Evolutionary conservation across 2,888 invertebrate species (phyloP).

Genomic region (Tubulanus polymorphus): DNA sequence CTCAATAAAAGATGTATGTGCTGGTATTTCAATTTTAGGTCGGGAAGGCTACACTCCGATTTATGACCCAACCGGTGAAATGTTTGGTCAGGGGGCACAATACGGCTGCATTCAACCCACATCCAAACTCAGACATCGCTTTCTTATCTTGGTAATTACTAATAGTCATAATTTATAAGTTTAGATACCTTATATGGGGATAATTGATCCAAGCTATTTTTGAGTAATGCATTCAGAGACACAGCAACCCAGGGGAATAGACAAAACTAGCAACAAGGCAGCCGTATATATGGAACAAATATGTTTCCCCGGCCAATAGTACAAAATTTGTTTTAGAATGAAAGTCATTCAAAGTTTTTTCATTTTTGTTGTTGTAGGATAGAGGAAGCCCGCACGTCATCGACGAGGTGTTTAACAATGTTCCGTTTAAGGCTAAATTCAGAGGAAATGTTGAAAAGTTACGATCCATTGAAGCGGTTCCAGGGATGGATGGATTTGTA

Average conservation of each 20-base stretch:
- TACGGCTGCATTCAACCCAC: conserved; percentile 53
- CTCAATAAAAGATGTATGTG: neutral
- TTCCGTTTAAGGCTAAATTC: conserved; percentile 48
- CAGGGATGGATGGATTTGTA: conserved; percentile 53
- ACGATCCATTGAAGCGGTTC: conserved; percentile 28
- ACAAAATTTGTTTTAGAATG: neutral
- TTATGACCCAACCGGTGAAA: conserved; percentile 52
- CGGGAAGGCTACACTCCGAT: conserved; percentile 50
- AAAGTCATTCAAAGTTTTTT: neutral
- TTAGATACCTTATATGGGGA: neutral
- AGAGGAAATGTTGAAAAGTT: conserved; percentile 37
- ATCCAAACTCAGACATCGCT: conserved; percentile 45
- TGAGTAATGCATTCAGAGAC: neutral
- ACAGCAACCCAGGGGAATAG: too few relatives aligned
- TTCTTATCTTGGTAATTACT: conserved; percentile 50
- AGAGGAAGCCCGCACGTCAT: conserved; percentile 39
- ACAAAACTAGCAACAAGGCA: too few relatives aligned
- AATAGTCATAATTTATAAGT: neutral
- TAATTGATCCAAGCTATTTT: neutral
- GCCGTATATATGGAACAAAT: too few relatives aligned
- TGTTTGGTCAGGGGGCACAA: conserved; percentile 50
- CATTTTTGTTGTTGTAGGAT: conserved; percentile 35
- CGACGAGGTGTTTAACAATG: conserved; percentile 33
- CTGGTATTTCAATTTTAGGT: conserved; percentile 23
- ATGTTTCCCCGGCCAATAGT: too few relatives aligned